phyloP scores from a whole-genome alignment of 2,888 invertebrate genomes.

The Platycheirus albimanus region DNA sequence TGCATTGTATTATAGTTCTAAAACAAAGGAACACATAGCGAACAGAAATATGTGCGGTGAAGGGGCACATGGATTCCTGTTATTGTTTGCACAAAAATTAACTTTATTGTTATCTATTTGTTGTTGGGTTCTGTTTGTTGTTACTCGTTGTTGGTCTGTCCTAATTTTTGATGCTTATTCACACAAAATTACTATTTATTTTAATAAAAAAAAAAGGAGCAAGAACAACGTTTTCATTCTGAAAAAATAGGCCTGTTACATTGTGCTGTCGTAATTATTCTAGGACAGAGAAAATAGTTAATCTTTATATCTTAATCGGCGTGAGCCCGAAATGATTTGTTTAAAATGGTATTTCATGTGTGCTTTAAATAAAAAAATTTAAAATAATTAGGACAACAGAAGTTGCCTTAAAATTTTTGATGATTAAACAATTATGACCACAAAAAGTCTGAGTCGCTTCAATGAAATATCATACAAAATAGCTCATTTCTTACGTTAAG shows the following conservation, averaged over 20 bases:
- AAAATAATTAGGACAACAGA: no score
- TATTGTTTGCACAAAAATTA: constrained; percentile 69
- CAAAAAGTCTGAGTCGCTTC: no score
- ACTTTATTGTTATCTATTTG: constrained; percentile 67
- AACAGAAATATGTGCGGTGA: constrained; percentile 43
- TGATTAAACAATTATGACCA: no score
- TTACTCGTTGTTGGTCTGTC: constrained; percentile 52
- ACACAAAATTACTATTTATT: no score
- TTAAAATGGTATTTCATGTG: no score
- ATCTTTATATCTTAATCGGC: not conserved
- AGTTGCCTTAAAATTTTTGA: no score
- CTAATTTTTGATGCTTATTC: constrained; percentile 54
- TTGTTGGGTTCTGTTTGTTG: constrained; percentile 32
- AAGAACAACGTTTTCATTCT: not conserved
- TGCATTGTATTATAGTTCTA: constrained; percentile 36
- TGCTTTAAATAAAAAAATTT: no score
- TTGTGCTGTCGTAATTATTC: constrained; percentile 6
- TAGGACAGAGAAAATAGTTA: not conserved
- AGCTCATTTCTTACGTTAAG: no score
- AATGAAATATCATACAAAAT: no score
- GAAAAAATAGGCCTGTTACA: constrained; percentile 26
- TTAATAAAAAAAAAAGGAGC: constrained; percentile 10
- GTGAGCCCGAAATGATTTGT: not conserved
- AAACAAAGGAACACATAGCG: constrained; percentile 52
- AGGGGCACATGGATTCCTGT: constrained; percentile 43